These are phyloP conservation scores for Eulithis prunata DNA, from an alignment of 2,888 invertebrate genomes.

Conservation along the genomic window DNA sequence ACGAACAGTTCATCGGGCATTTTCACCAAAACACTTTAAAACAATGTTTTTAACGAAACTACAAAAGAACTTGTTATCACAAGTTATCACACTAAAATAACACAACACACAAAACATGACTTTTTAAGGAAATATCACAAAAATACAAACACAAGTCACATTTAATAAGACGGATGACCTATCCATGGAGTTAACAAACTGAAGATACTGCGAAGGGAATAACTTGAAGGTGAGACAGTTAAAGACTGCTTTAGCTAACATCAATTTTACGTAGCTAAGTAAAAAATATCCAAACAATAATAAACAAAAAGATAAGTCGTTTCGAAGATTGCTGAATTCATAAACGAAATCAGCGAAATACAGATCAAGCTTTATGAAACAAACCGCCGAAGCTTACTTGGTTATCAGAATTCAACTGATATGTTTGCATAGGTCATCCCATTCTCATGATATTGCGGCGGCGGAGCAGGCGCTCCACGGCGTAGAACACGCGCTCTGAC, in stretches of 20 bases:
- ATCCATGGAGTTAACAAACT: constrained; percentile 4
- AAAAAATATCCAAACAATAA: neutral
- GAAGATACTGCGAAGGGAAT: neutral
- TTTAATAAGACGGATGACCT: constrained; percentile 23
- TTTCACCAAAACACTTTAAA: constrained; percentile 61
- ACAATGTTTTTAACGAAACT: constrained; percentile 56
- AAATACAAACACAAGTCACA: constrained; percentile 24
- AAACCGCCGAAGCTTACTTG: constrained; percentile 11
- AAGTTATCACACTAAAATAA: constrained; percentile 64
- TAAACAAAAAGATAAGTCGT: neutral
- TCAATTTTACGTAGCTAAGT: neutral
- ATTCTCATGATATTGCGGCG: constrained; percentile 81
- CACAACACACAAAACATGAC: constrained; percentile 38
- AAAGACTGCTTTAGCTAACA: neutral
- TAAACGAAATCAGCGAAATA: no score
- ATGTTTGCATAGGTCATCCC: constrained; percentile 64
- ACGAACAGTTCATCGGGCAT: constrained; percentile 66
- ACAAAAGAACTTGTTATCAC: constrained; percentile 66
- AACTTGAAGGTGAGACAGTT: neutral
- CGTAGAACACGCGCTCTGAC: constrained; percentile 83
- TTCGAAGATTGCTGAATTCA: neutral
- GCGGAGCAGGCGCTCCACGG: constrained; percentile 78
- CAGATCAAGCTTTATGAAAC: neutral
- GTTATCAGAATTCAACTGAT: constrained; percentile 14
- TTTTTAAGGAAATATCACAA: constrained; percentile 43